These are phyloP conservation scores for Astropecten irregularis DNA, from an alignment of 53 echinoderm and acorn worm species.

Conservation along the genomic window DNA sequence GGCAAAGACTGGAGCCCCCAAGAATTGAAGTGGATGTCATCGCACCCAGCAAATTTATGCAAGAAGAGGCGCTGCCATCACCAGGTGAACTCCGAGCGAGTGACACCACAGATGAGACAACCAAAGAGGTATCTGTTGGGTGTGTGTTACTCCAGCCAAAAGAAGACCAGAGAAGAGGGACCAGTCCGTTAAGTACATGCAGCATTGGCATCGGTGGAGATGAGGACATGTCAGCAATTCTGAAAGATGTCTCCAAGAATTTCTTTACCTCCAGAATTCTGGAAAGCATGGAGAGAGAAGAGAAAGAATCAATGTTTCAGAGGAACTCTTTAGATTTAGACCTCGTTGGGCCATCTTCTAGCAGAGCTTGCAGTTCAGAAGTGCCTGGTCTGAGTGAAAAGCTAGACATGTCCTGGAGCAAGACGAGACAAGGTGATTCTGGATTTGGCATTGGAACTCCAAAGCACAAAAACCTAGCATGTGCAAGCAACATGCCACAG, in stretches of 20 bases:
- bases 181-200: too few relatives aligned
- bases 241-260: conserved; percentile 13
- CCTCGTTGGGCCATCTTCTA: not conserved
- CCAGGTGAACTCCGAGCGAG: too few relatives aligned
- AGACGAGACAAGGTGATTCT: not conserved
- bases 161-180: too few relatives aligned
- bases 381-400: not conserved
- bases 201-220: not conserved
- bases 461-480: too few relatives aligned
- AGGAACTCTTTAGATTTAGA: not conserved
- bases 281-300: conserved; percentile 10
- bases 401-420: not conserved
- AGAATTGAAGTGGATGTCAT: not conserved
- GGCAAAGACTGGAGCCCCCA: not conserved
- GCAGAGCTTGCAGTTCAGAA: not conserved
- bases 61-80: too few relatives aligned
- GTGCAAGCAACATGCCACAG: not conserved
- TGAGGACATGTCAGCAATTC: conserved; percentile 5
- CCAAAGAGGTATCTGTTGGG: too few relatives aligned
- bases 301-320: not conserved
- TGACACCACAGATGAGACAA: too few relatives aligned
- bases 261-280: conserved; percentile 22
- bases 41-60: too few relatives aligned
- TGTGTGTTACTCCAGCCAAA: too few relatives aligned
- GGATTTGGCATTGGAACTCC: too few relatives aligned